Percentiles rank a stretch among this genome's conserved stretches.
These are phyloP conservation scores for Elysia chlorotica DNA, from an alignment of 1,140 invertebrate genomes.

Conservation along the genomic window DNA sequence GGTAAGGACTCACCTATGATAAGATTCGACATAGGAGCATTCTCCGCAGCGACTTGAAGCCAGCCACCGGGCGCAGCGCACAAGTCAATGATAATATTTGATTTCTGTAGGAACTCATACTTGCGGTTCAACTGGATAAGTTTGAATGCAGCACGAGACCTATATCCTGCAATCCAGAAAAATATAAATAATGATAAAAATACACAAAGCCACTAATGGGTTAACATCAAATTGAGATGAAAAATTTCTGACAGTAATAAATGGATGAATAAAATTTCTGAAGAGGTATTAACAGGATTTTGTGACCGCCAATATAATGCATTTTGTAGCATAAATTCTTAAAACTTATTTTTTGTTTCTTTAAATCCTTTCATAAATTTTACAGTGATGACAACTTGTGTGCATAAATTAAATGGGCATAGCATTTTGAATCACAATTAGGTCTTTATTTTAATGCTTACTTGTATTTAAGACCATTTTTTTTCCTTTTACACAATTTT, in stretches of 20 bases:
- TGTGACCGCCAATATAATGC: not conserved
- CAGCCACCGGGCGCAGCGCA: constrained; percentile 99
- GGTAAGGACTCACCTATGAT: constrained; percentile 80
- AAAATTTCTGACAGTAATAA: not conserved
- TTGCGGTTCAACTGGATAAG: constrained; percentile 97
- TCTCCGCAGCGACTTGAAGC: constrained; percentile 99
- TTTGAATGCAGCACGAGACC: constrained; percentile 98
- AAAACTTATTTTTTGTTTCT: not conserved
- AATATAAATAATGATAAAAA: not conserved
- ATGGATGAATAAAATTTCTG: not conserved
- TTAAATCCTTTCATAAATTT: too few species aligned
- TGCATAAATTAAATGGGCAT: too few species aligned
- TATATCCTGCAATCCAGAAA: constrained; percentile 74
- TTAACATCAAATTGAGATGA: not conserved
- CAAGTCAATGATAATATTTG: constrained; percentile 94
- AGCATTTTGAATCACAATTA: too few species aligned
- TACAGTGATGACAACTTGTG: too few species aligned
- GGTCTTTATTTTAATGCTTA: too few species aligned
- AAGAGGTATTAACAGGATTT: not conserved
- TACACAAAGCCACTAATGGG: not conserved
- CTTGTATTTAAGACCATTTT: too few species aligned
- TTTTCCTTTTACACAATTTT: too few species aligned
- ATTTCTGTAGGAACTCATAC: constrained; percentile 95
- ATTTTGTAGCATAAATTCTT: not conserved
- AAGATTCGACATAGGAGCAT: constrained; percentile 96